phyloP scores from a whole-genome alignment of 2,888 invertebrate genomes.

The Pharmacophagus antenor region DNA sequence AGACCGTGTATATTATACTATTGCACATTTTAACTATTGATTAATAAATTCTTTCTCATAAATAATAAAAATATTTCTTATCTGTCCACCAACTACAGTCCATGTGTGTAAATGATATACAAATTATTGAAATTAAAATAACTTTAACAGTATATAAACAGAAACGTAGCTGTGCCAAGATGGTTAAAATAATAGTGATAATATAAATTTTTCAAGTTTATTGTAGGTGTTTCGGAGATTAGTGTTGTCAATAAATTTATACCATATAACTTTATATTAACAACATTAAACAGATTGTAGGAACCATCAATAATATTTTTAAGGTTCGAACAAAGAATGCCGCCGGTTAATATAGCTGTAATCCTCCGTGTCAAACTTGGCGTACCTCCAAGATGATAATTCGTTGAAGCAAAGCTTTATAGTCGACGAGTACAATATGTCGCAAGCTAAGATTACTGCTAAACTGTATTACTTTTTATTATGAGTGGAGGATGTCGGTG shows the following conservation, averaged over 20 bases:
- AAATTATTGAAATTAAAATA: too few species aligned
- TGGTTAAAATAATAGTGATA: too few species aligned
- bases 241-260: too few species aligned
- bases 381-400: conserved; percentile 12
- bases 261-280: too few species aligned
- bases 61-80: neutral
- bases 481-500: too few species aligned
- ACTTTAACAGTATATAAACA: too few species aligned
- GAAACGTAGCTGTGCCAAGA: too few species aligned
- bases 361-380: conserved; percentile 10
- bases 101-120: too few species aligned
- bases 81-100: too few species aligned
- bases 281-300: neutral
- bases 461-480: neutral
- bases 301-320: neutral
- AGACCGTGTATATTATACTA: neutral
- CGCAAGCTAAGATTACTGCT: neutral
- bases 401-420: conserved; percentile 6
- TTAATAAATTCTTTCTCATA: neutral
- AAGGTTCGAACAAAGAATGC: conserved; percentile 6
- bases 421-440: neutral
- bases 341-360: neutral
- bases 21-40: neutral
- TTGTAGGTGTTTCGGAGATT: too few species aligned
- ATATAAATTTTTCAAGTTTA: too few species aligned